Conservation (phyloP, 1,140 invertebrate genomes). For the Drosophila ogumai region DNA sequence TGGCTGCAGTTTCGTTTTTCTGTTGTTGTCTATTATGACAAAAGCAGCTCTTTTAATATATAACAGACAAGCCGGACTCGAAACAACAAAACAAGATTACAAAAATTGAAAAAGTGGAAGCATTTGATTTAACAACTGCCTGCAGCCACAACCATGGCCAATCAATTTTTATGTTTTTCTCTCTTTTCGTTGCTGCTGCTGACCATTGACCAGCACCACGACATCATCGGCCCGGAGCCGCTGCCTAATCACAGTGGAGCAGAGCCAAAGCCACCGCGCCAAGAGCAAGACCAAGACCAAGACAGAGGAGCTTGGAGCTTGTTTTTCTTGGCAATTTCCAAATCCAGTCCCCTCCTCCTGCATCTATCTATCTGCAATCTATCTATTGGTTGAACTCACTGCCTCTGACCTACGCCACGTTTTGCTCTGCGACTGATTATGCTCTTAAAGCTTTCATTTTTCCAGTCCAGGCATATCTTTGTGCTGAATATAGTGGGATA, state of each 20-base stretch:
- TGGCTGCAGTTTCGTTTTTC: conserved; percentile 45
- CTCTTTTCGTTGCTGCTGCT: conserved; percentile 37
- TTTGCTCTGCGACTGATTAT: conserved; percentile 70
- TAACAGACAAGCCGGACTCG: conserved; percentile 44
- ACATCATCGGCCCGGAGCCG: conserved; percentile 51
- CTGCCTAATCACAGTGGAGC: conserved; percentile 75
- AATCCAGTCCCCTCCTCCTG: conserved; percentile 4
- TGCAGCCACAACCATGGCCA: conserved; percentile 44
- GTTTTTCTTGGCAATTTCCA: conserved; percentile 50
- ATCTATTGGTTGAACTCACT: conserved; percentile 51
- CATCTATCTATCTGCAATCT: conserved; percentile 15
- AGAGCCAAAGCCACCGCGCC: conserved; percentile 18
- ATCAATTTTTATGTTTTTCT: conserved; percentile 55
- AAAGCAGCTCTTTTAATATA: conserved; percentile 71
- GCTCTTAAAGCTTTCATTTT: conserved; percentile 41
- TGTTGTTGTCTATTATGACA: conserved; percentile 62
- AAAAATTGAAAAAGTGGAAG: conserved; percentile 36
- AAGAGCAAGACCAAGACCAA: conserved; percentile 29
- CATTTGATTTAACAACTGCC: conserved; percentile 79
- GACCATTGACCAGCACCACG: conserved; percentile 77
- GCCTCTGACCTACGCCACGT: conserved; percentile 76
- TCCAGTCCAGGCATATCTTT: conserved; percentile 38
- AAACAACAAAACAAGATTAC: conserved; percentile 9
- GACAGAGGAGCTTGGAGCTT: conserved; percentile 34
- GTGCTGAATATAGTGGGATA: conserved; percentile 7